Evolutionary conservation across 2,888 invertebrate genomes (phyloP).

Genomic region (Itoplectis maculator): DNA sequence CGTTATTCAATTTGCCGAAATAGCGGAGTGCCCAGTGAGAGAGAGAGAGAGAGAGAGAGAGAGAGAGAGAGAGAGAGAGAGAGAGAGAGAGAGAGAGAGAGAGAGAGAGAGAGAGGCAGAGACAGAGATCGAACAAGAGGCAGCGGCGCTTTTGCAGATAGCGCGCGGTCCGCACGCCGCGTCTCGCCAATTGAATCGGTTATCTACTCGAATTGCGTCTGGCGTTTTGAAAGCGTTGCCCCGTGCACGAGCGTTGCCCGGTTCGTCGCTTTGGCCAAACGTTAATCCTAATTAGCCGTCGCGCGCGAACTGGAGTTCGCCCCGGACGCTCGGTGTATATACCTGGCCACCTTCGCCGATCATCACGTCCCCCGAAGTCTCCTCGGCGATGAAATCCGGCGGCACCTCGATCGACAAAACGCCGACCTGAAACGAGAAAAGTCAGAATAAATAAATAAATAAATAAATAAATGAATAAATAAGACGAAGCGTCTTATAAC

Average conservation of each 20-base stretch:
- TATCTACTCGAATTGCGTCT: conserved; percentile 7
- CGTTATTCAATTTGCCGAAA: conserved; percentile 51
- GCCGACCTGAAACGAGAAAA: conserved; percentile 88
- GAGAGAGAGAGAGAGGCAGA: too few species aligned
- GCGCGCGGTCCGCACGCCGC: background rate
- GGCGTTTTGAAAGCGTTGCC: background rate
- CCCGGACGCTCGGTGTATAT: conserved; percentile 31
- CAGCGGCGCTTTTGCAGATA: background rate
- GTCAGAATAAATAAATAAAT: too few species aligned
- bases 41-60: conserved; percentile 7
- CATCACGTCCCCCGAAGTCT: conserved; percentile 95
- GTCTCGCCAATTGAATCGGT: conserved; percentile 21
- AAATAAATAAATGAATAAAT: too few species aligned
- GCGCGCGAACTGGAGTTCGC: too few species aligned
- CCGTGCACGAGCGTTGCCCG: background rate
- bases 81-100: conserved; percentile 11
- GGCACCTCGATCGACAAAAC: conserved; percentile 94
- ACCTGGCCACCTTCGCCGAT: conserved; percentile 92
- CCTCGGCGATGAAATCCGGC: conserved; percentile 95
- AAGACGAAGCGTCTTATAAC: too few species aligned
- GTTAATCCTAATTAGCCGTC: conserved; percentile 14
- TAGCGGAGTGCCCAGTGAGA: conserved; percentile 21
- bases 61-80: conserved; percentile 19
- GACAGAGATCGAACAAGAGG: too few species aligned
- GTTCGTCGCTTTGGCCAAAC: background rate